These are phyloP conservation scores for Maconellicoccus hirsutus DNA, from an alignment of 1,140 invertebrate species.

Conservation along the genomic window DNA sequence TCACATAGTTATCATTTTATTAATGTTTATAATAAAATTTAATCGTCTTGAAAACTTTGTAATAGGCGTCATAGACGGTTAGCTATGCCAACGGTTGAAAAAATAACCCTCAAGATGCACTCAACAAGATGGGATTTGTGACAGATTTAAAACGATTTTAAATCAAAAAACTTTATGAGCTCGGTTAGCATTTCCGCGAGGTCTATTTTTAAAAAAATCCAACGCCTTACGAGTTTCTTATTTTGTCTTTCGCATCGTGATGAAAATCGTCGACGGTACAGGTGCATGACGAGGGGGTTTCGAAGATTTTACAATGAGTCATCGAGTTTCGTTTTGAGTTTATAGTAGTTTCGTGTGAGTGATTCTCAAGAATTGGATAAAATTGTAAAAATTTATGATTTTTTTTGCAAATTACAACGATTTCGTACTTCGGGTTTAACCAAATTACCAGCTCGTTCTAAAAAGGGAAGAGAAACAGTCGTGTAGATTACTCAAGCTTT, in stretches of 20 bases:
- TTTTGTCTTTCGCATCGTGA: constrained; percentile 2
- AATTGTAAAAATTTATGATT: too few relatives aligned
- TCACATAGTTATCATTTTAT: not conserved
- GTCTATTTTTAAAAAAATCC: constrained; percentile 13
- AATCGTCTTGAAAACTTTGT: not conserved
- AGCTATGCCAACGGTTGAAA: not conserved
- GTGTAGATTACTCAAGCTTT: too few relatives aligned
- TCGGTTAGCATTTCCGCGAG: not conserved
- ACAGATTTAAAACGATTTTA: constrained; percentile 21
- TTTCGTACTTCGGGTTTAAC: too few relatives aligned
- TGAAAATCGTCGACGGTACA: not conserved
- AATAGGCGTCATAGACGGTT: not conserved
- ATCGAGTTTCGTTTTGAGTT: not conserved
- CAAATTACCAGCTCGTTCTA: too few relatives aligned
- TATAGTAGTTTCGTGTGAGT: not conserved
- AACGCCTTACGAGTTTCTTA: not conserved
- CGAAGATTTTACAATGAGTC: not conserved
- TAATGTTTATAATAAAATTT: not conserved
- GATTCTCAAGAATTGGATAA: not conserved
- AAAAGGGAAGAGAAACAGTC: too few relatives aligned
- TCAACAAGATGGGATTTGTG: not conserved
- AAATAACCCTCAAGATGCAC: not conserved
- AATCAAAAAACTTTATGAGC: constrained; percentile 20
- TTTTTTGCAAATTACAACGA: too few relatives aligned
- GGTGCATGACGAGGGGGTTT: not conserved